Base-by-base conservation (phyloP, 2,888 invertebrate species). In the Drosophila anceps region DNA sequence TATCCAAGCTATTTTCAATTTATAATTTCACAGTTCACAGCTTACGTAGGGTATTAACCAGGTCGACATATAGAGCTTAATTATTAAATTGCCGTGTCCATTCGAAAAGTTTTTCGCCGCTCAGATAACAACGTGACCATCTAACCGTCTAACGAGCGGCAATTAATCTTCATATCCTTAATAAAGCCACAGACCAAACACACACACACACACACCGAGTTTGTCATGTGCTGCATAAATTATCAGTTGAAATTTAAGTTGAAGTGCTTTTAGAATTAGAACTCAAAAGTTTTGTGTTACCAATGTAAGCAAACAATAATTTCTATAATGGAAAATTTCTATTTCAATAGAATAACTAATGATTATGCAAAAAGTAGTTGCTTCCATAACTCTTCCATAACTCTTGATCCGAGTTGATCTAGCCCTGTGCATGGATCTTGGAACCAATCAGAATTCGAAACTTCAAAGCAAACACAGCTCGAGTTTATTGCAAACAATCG, bases 141-240 rank as follows among this genome's bases (percentile, higher is more conserved):
- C 62, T 41, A 48, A 35, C 66, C 59, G 59, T 54, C 71, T 82
- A 88, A 85, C 70, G 74, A 84, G 59, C 62, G 64, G 80, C 69
- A 82, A 84, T 84, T 79, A 76, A 68, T 79, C 85, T 62, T 66
- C 61, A 76, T 71, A 74, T 67, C 50, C 63, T 31, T 44, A 44
- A 33, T 33, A 43, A 55, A 44, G 51, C 61, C 62, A 54, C 44
- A 62, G 24, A 15, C 29, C 31, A 39, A 39, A 39, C 46, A 46
- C 55, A 43, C 50, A 46, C 59, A 44, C 24, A 24, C 27, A 51
- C 35, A 39, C 51, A 27, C 55, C 37, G 24, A 66, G 70, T 69
- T 79, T 82, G 82, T 76, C 76, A 55, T 61, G 67, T 59, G 31
- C 35, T 41, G 55, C 66, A 71, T 68, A 75, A 69, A 66, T 71